Percentiles rank a stretch among this genome's conserved stretches.
Evolutionary conservation across 2,797 vertebrate genomes (phyloP).

Genomic region (Pangasius mekongensis): DNA sequence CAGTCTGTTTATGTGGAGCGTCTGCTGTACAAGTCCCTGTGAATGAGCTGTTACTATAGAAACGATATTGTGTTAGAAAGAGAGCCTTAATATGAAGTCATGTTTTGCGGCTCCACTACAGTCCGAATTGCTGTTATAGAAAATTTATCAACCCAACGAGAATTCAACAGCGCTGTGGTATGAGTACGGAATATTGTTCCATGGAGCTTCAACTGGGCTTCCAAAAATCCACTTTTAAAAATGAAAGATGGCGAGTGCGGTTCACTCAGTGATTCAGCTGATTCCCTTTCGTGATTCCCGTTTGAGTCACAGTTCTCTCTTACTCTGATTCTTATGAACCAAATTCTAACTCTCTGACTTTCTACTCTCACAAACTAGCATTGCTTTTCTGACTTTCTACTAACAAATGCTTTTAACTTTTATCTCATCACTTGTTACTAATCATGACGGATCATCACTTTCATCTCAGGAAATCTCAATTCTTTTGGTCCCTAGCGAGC

Average conservation of each 20-base stretch:
- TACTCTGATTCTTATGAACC: neutral
- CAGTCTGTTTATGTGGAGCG: neutral
- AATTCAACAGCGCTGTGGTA: neutral
- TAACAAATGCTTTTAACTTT: neutral
- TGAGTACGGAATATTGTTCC: neutral
- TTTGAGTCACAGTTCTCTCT: neutral
- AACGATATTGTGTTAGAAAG: neutral
- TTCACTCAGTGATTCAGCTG: neutral
- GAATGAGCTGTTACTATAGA: neutral
- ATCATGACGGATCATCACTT: too few species aligned
- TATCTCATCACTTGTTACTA: neutral
- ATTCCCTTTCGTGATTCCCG: neutral
- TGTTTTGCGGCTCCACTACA: neutral
- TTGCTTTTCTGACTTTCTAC: neutral
- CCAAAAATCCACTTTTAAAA: neutral
- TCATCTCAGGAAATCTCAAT: neutral
- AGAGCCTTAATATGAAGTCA: neutral
- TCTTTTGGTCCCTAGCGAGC: neutral
- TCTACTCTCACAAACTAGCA: neutral
- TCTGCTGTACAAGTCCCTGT: neutral
- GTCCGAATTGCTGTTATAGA: neutral
- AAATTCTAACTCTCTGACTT: neutral
- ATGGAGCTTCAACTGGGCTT: neutral
- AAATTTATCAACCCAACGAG: neutral
- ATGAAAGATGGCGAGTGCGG: neutral